Percentiles rank a stretch among this genome's conserved stretches.
phyloP scores from a whole-genome alignment of 2,888 invertebrate species.

The Plagodis dolabraria region DNA sequence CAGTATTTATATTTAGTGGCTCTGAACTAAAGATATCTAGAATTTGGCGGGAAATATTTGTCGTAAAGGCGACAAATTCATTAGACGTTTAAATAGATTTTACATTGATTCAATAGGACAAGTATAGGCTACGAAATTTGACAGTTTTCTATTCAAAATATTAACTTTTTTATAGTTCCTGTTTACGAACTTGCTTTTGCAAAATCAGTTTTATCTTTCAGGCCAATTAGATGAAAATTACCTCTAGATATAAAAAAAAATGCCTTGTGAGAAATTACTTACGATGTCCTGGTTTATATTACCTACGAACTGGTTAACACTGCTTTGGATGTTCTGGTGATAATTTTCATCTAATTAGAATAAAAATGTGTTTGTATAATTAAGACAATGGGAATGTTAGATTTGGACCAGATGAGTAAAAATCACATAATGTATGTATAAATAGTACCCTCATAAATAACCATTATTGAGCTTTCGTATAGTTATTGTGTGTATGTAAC shows the following conservation, averaged over 20 bases:
- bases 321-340: neutral
- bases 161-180: slow-evolving; percentile 23
- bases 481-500: slow-evolving; percentile 50
- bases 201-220: slow-evolving; percentile 15
- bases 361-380: slow-evolving; percentile 19
- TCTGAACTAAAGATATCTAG: no score
- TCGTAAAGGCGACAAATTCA: no score
- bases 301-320: neutral
- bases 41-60: no score
- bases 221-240: slow-evolving; percentile 2
- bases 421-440: slow-evolving; percentile 40
- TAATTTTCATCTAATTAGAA: neutral
- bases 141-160: slow-evolving; percentile 29
- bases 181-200: slow-evolving; percentile 27
- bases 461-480: slow-evolving; percentile 52
- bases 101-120: slow-evolving; percentile 27
- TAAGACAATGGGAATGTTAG: slow-evolving; percentile 40
- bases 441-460: slow-evolving; percentile 47
- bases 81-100: slow-evolving; percentile 30
- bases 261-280: neutral
- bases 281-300: neutral
- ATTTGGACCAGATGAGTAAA: slow-evolving; percentile 41
- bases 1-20: no score
- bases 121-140: slow-evolving; percentile 22
- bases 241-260: neutral